phyloP scores from a whole-genome alignment of 1,140 invertebrate species.

The Muscidifurax raptorellus region DNA sequence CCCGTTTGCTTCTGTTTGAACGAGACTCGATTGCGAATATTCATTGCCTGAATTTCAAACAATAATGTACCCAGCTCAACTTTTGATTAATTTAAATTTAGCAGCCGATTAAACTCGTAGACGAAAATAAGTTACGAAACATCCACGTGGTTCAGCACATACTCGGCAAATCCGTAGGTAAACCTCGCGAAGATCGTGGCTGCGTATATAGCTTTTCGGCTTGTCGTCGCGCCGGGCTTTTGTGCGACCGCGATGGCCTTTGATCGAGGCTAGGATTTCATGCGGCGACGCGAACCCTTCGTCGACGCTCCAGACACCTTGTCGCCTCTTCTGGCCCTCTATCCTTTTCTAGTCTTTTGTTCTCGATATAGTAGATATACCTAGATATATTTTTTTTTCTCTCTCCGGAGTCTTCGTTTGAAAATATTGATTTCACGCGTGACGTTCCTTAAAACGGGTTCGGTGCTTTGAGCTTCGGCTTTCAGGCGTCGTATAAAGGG shows the following conservation, averaged over 20 bases:
- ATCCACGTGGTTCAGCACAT: not conserved
- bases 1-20: not conserved
- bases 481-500: not conserved
- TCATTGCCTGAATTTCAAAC: not conserved
- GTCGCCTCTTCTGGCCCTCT: not conserved
- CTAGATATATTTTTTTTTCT: not conserved
- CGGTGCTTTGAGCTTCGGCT: slow-evolving; percentile 4
- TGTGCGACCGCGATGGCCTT: slow-evolving; percentile 10
- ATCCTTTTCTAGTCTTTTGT: not conserved
- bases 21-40: not conserved
- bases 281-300: too few species aligned
- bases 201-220: not conserved
- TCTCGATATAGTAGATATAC: not conserved
- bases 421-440: slow-evolving; percentile 50
- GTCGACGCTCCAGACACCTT: not conserved
- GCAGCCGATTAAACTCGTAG: too few species aligned
- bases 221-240: slow-evolving; percentile 6
- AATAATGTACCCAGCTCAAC: too few species aligned
- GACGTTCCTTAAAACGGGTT: not conserved
- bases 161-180: not conserved
- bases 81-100: too few species aligned
- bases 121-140: slow-evolving; percentile 3
- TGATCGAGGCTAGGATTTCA: slow-evolving; percentile 44
- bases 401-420: slow-evolving; percentile 20
- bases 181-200: not conserved